Evolutionary conservation across 1,140 invertebrate genomes (phyloP), one percentile per base, ranked within the genome.

Genomic region (Apis cerana): DNA sequence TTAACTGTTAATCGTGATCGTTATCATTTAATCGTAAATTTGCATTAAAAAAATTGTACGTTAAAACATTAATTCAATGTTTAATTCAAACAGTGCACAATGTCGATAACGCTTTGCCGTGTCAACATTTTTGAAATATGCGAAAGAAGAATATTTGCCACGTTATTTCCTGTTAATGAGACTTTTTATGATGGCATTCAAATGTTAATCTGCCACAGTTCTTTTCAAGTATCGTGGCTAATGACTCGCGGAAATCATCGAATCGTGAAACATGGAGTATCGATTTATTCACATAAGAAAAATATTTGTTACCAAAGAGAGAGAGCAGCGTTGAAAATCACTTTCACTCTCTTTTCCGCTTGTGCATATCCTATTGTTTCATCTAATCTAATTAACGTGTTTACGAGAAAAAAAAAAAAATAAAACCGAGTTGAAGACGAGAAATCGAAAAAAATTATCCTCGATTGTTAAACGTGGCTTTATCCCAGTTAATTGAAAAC

Each of bases 341-440:
- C 58, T 80, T 80, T 72, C 77, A 17, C 58, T 59, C 43, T 54
- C 23, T 62, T 80, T 27, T 48, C 13, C 48, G 7, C 23, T 64
- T 21, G 12, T 65, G 15, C 23, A 17, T 23, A 33, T 2, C 17
- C 17, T 12, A 21, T 43, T 48, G 43, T 12, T 13, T 48, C 13
- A 10, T 9, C 33, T 43, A 43, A 43, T 43, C 33, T 69, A 68
- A 69, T 78, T 78, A 69, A 69, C 65, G 56, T 50, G 68, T 71
- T 70, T 78, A 61, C 23, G 43, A 21, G 67, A 23, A 52, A 56
- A 17, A 33, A 17, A 3, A 33, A 33, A 43, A 10, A 61, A 59
- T n/a, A 71, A 52, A 19, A 62, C 33, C n/a, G n/a, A 13, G 11
- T 23, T 64, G 72, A 5, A 1, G 33, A 19, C 11, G 27, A 48